phyloP scores from a whole-genome alignment of 2,797 vertebrate genomes.

The Adelosebastes latens region DNA sequence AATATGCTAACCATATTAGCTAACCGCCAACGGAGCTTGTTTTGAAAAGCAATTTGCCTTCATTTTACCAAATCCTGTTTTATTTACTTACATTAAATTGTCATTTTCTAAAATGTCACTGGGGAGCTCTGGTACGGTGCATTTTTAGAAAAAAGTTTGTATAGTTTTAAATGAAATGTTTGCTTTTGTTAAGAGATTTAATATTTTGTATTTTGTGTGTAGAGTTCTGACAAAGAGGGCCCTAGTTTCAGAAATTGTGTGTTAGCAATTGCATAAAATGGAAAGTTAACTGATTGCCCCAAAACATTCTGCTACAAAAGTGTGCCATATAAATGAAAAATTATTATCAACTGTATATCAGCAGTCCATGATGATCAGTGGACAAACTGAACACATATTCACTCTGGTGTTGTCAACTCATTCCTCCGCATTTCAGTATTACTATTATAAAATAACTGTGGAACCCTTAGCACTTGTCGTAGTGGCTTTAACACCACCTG shows the following conservation, averaged over 20 bases:
- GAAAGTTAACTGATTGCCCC: background rate
- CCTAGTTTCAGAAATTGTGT: background rate
- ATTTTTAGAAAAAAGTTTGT: too few relatives aligned
- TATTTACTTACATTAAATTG: too few relatives aligned
- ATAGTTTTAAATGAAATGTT: background rate
- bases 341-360: background rate
- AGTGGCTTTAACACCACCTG: slow-evolving; percentile 2
- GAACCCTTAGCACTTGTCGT: background rate
- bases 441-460: background rate
- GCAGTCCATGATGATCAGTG: background rate
- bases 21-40: too few relatives aligned
- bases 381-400: background rate
- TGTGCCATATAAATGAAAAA: background rate
- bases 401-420: background rate
- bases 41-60: too few relatives aligned
- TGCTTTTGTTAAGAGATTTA: background rate
- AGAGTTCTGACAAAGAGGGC: background rate
- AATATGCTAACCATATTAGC: too few relatives aligned
- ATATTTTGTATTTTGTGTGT: background rate
- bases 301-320: background rate
- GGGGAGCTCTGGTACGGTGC: too few relatives aligned
- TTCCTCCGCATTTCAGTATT: background rate
- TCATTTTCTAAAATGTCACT: too few relatives aligned
- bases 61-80: too few relatives aligned
- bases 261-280: background rate